phyloP scores from a whole-genome alignment of 2,888 invertebrate species.

The Nomada fabriciana region DNA sequence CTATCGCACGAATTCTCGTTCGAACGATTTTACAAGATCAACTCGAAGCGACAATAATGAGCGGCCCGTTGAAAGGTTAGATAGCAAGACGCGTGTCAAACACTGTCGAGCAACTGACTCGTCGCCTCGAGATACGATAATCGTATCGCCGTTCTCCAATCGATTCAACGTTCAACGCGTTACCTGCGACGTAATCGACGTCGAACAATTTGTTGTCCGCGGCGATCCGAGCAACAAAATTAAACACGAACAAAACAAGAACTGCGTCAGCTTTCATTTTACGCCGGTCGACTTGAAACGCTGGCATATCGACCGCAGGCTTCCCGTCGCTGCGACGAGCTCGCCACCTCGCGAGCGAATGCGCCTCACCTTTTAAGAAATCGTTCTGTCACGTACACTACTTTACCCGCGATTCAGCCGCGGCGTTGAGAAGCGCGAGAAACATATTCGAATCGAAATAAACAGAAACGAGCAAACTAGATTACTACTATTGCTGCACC shows the following conservation, averaged over 20 bases:
- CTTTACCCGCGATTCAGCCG: no score
- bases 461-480: no score
- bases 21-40: neutral
- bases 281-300: no score
- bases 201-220: neutral
- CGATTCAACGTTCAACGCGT: neutral
- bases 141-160: neutral
- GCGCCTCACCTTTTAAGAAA: no score
- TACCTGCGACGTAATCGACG: constrained; percentile 22
- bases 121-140: neutral
- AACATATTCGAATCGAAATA: no score
- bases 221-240: neutral
- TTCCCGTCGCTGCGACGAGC: neutral
- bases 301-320: neutral
- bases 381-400: no score
- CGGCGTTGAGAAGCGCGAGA: no score
- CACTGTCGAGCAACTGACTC: neutral
- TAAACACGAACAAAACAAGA: constrained; percentile 6
- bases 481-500: no score
- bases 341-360: constrained; percentile 13
- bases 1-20: neutral
- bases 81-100: neutral
- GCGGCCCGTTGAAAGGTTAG: neutral
- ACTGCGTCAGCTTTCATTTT: constrained; percentile 28
- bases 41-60: neutral